Evolutionary conservation across 2,888 invertebrate species (phyloP).

Genomic region (Eupithecia centaureata): DNA sequence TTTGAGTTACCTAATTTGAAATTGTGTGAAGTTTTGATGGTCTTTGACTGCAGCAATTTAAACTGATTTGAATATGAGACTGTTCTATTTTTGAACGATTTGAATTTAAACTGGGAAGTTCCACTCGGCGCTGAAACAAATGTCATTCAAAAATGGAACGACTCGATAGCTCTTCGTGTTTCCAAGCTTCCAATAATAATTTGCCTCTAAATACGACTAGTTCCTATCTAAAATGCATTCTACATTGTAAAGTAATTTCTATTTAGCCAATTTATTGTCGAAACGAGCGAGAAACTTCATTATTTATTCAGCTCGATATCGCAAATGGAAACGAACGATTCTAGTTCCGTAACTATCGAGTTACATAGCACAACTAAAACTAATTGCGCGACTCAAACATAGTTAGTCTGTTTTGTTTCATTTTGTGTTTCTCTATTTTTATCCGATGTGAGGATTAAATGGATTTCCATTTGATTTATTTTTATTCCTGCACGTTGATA

Average conservation of each 20-base stretch:
- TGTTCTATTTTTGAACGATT: background rate
- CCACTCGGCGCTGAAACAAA: background rate
- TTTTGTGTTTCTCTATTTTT: background rate
- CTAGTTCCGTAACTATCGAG: conserved; percentile 30
- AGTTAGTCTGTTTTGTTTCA: conserved; percentile 7
- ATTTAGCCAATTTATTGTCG: conserved; percentile 7
- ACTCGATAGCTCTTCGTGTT: background rate
- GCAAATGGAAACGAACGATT: conserved; percentile 34
- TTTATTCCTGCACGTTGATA: too few relatives aligned
- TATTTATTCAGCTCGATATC: conserved; percentile 38
- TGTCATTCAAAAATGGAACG: background rate
- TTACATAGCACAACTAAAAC: conserved; percentile 11
- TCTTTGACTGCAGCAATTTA: background rate
- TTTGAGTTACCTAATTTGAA: too few relatives aligned
- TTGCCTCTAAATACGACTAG: background rate
- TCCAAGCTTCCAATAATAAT: background rate
- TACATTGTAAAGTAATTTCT: background rate
- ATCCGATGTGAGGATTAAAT: background rate
- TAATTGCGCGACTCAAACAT: conserved; percentile 18
- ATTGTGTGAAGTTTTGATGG: too few relatives aligned
- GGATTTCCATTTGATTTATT: background rate
- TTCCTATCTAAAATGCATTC: background rate
- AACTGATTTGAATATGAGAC: background rate
- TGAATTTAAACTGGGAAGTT: background rate
- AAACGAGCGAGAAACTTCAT: conserved; percentile 29